Conservation (phyloP, 2,888 invertebrate genomes). For the Timema cristinae region DNA sequence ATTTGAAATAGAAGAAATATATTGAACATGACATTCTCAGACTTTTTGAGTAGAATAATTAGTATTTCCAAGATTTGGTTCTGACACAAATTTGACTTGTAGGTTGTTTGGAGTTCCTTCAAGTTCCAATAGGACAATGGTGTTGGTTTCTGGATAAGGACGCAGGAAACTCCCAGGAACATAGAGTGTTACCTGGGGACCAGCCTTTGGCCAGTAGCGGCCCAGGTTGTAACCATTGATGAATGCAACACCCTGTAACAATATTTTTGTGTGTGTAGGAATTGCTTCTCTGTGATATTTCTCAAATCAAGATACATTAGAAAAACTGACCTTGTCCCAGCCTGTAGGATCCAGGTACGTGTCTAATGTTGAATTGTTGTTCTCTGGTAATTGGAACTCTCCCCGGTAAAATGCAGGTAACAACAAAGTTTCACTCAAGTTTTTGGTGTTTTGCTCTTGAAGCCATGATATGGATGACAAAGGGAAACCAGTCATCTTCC, state of each 20-base stretch:
- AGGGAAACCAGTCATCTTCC: slow-evolving; percentile 63
- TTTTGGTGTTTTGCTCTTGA: slow-evolving; percentile 10
- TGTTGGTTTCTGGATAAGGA: slow-evolving; percentile 34
- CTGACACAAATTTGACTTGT: not conserved
- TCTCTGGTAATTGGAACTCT: slow-evolving; percentile 25
- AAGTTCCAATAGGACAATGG: slow-evolving; percentile 35
- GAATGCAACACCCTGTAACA: slow-evolving; percentile 37
- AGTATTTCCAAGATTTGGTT: not conserved
- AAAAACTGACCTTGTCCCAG: slow-evolving; percentile 37
- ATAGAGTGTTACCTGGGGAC: slow-evolving; percentile 38
- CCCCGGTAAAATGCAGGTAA: slow-evolving; percentile 26
- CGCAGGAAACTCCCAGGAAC: slow-evolving; percentile 35
- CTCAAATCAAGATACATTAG: not conserved
- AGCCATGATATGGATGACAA: slow-evolving; percentile 23
- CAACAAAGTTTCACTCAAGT: slow-evolving; percentile 1
- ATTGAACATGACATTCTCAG: no score
- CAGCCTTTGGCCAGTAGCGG: slow-evolving; percentile 37
- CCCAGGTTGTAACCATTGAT: slow-evolving; percentile 38
- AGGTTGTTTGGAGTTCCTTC: slow-evolving; percentile 11
- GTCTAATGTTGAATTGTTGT: slow-evolving; percentile 28
- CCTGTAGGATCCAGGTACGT: slow-evolving; percentile 37
- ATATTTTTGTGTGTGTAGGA: not conserved
- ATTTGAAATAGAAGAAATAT: no score
- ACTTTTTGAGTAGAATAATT: no score
- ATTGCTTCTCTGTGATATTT: not conserved